Evolutionary conservation across 2,797 vertebrate species (phyloP).

Genomic region (Sphenodon punctatus): DNA sequence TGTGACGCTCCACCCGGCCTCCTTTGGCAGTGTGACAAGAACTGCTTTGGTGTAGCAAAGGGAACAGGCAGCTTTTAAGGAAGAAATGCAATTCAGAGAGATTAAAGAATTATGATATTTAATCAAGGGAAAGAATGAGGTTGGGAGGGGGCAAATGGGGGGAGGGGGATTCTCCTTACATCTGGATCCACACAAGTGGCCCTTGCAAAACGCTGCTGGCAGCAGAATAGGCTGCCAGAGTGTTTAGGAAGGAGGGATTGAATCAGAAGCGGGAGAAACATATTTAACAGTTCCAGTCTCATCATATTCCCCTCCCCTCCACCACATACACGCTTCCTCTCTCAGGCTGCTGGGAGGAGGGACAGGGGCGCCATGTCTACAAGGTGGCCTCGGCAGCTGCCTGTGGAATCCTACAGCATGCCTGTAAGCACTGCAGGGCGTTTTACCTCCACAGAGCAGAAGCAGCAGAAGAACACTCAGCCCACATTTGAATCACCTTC

Average conservation of each 20-base stretch:
- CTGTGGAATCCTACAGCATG: rapidly evolving
- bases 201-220: background rate
- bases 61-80: conserved; percentile 61
- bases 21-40: conserved; percentile 72
- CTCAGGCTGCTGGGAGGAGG: background rate
- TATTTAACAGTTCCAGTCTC: background rate
- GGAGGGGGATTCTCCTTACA: background rate
- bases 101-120: background rate
- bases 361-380: rapidly evolving
- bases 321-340: background rate
- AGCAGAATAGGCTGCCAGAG: background rate
- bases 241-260: background rate
- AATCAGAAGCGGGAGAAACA: background rate
- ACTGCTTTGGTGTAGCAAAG: conserved; percentile 41
- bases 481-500: background rate
- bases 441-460: background rate
- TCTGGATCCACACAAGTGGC: conserved; percentile 27
- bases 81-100: conserved; percentile 36
- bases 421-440: background rate
- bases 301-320: background rate
- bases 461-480: background rate
- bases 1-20: conserved; percentile 72
- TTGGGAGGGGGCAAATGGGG: background rate
- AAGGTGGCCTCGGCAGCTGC: background rate
- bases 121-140: background rate